These are phyloP conservation scores for Pyralis farinalis DNA, from an alignment of 2,888 invertebrate genomes.

Conservation along the genomic window DNA sequence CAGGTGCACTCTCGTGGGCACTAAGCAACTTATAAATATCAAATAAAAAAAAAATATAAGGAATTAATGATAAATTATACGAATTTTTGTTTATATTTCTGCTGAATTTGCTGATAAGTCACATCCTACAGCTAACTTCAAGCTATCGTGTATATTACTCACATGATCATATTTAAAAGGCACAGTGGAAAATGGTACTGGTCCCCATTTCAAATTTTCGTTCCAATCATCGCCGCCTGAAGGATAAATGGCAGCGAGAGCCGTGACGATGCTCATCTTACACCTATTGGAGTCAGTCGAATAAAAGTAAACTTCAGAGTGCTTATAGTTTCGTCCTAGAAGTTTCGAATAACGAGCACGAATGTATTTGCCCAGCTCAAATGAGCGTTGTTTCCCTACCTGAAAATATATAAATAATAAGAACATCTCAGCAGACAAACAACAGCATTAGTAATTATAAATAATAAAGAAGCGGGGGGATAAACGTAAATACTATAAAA, in stretches of 20 bases:
- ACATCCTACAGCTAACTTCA: too few relatives aligned
- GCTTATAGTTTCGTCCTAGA: slow-evolving; percentile 36
- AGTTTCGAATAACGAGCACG: slow-evolving; percentile 33
- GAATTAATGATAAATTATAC: too few relatives aligned
- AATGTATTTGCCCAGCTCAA: slow-evolving; percentile 32
- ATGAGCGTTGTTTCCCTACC: slow-evolving; percentile 33
- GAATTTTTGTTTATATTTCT: too few relatives aligned
- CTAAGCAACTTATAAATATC: too few relatives aligned
- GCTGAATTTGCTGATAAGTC: too few relatives aligned
- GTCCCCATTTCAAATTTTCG: slow-evolving; percentile 34
- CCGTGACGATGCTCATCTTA: slow-evolving; percentile 44
- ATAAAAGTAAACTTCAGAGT: slow-evolving; percentile 45
- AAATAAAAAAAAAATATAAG: too few relatives aligned
- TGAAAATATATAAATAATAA: slow-evolving; percentile 14
- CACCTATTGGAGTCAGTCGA: slow-evolving; percentile 47
- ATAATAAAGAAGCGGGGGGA: too few relatives aligned
- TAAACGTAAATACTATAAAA: too few relatives aligned
- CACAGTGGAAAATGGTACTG: slow-evolving; percentile 42
- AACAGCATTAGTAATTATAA: too few relatives aligned
- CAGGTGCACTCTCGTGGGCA: too few relatives aligned
- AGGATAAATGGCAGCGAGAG: slow-evolving; percentile 38
- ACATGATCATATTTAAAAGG: slow-evolving; percentile 39
- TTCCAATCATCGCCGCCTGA: slow-evolving; percentile 35
- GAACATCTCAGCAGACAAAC: too few relatives aligned
- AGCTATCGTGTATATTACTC: slow-evolving; percentile 26